Conservation (phyloP, 2,113 vertebrate genomes). For the Micromys minutus region DNA sequence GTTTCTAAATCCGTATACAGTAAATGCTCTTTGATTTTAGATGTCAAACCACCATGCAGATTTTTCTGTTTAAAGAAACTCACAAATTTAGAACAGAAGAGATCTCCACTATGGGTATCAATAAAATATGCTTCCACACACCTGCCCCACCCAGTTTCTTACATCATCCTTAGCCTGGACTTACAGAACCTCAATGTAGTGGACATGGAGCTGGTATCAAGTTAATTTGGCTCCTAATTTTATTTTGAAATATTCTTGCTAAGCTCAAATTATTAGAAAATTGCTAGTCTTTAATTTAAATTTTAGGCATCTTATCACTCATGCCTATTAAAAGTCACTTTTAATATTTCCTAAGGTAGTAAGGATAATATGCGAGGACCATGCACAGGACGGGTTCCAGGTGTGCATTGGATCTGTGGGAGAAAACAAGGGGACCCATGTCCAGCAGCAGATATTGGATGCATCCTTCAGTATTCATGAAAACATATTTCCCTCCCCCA, state of each 20-base stretch:
- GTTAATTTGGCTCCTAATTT: conserved; percentile 12
- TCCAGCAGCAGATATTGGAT: neutral
- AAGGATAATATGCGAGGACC: neutral
- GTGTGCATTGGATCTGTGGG: neutral
- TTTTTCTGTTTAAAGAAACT: conserved; percentile 31
- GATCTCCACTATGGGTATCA: neutral
- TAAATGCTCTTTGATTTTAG: conserved; percentile 18
- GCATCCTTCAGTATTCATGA: neutral
- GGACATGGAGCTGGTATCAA: neutral
- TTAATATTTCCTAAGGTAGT: conserved; percentile 27
- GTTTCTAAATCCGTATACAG: neutral
- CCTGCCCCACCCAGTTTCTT: neutral
- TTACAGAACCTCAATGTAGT: neutral
- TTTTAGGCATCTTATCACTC: conserved; percentile 34
- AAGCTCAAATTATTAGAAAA: conserved; percentile 15
- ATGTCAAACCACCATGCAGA: neutral
- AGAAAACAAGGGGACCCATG: neutral
- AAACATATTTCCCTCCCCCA: neutral
- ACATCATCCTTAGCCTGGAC: neutral
- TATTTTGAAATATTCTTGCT: conserved; percentile 34
- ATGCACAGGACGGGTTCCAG: neutral
- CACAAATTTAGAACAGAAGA: neutral
- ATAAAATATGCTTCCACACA: neutral
- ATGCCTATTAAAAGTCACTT: neutral
- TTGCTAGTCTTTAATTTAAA: conserved; percentile 11